Base-by-base conservation (phyloP, 2,888 invertebrate species). In the Synanthedon vespiformis region DNA sequence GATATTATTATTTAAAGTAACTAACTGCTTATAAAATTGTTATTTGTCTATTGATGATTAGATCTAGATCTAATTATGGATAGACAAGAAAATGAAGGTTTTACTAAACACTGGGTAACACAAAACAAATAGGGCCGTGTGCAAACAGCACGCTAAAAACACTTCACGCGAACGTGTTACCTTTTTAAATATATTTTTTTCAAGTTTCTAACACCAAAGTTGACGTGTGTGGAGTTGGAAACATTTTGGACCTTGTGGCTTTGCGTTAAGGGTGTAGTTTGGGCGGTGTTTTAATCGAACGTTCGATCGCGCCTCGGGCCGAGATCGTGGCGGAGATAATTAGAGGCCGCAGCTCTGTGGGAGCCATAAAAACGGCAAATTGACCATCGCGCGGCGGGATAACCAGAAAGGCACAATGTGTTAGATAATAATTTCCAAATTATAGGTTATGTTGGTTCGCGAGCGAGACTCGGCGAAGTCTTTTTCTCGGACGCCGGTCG, bases 391-490 rank as follows among this genome's bases (percentile, higher is more conserved):
- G 86, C 87, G 86, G 84, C 86, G 87, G 86, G 87, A 87, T 85
- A 86, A 83, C 82, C 86, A 86, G 84, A 87, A 86, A 87, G 87
- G 86, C 87, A 86, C 85, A 87, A 87, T 87, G 86, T 87, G 87
- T 87, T 87, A 87, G 86, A 87, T 86, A 86, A 86, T 86, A 86
- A 87, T 86, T 87, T 87, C 85, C 85, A 86, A 87, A 86, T 87
- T 87, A 86, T 80, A 85, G 86, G 87, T 85, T 86, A 74, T 78
- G 83, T 78, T 72, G 74, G 83, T 84, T 84, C 74, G 84, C 84
- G 77, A 78, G 80, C 78, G 78, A 77, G 78, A 67, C 69, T 73
- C 77, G 74, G 62, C 69, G 68, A 70, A 69, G 62, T 76, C 77
- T 81, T 84, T 84, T 84, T 80, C 79, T 77, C 69, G 69, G 60